Base-by-base conservation (phyloP, 37 sponge, comb jelly and placozoan species). In the Petrosia ficiformis region DNA sequence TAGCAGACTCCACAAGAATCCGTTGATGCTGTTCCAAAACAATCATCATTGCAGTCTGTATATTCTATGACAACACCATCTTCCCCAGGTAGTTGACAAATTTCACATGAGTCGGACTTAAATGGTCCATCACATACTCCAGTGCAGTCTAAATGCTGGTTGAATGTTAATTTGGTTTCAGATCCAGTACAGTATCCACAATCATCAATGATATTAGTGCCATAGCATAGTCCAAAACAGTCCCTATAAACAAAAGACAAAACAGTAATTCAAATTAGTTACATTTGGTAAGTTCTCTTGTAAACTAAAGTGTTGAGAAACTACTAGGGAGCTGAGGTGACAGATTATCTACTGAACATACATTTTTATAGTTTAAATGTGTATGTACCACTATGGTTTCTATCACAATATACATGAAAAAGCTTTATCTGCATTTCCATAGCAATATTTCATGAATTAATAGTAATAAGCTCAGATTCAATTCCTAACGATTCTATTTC, bases 161-260 rank as follows among this genome's bases (percentile, higher is more conserved):
- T 88, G 74, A 75, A 74, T 22, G 42, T 25, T 24, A 41, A 0
- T 1, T 42, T 68, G 2, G 87, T 86, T 14, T 82, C 80, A 0
- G 86, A 84, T 32, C 81, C 86, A 29, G 84, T 72, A 71, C 95
- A 95, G 81, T 87, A 43, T 0, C 89, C 89, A 75, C 95, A 95
- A 64, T 65, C 54, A 60, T 90, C 92, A 0, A 87, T 36, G 21
- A 31, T 65, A 21, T 92, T 92, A 25, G 31, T 54, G 32, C 95
- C 95, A 70, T 36, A 72, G 32, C 95, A 95, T 42, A 61, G 63
- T 29, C 92, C 95, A 63, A 74, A 61, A 67, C 95, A 95, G 39
- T 95, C 95, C 65, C 87, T 87, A 76, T 56, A 67, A n/a, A n/a
- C n/a, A n/a, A 39, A 16, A 63, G n/a, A 75, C 32, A 59, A 34